Percentiles rank a stretch among this genome's conserved stretches.
These are phyloP conservation scores for Myiozetetes cayanensis DNA, from an alignment of 2,113 vertebrate species.

Conservation along the genomic window DNA sequence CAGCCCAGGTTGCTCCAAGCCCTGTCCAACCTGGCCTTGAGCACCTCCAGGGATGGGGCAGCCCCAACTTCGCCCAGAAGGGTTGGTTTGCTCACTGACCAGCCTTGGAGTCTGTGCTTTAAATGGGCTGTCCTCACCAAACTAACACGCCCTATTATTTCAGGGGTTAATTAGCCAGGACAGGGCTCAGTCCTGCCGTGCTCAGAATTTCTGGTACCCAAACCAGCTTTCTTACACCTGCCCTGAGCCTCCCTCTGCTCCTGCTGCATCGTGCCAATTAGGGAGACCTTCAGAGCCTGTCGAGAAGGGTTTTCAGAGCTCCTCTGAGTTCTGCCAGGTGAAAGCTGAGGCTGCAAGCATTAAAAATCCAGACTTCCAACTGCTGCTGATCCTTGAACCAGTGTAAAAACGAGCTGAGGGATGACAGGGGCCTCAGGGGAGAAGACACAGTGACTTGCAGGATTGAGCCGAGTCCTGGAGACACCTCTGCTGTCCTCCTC, in stretches of 20 bases:
- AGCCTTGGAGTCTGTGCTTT: background rate
- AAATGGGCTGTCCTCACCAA: background rate
- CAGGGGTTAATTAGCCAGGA: background rate
- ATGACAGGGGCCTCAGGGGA: background rate
- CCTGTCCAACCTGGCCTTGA: fast-evolving
- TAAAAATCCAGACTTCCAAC: background rate
- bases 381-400: background rate
- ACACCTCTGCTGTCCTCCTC: background rate
- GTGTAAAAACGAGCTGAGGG: background rate
- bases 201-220: background rate
- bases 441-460: background rate
- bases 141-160: background rate
- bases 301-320: slow-evolving; percentile 4
- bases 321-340: background rate
- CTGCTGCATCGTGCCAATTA: background rate
- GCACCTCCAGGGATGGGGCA: background rate
- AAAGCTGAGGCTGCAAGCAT: slow-evolving; percentile 1
- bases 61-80: background rate
- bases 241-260: background rate
- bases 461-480: background rate
- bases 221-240: background rate
- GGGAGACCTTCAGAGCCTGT: background rate
- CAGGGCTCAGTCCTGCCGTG: background rate
- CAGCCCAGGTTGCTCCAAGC: fast-evolving
- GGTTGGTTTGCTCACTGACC: background rate